Evolutionary conservation across 2,113 vertebrate genomes (phyloP), one percentile per base, ranked within the genome.

Genomic region (Lamprotornis superbus): DNA sequence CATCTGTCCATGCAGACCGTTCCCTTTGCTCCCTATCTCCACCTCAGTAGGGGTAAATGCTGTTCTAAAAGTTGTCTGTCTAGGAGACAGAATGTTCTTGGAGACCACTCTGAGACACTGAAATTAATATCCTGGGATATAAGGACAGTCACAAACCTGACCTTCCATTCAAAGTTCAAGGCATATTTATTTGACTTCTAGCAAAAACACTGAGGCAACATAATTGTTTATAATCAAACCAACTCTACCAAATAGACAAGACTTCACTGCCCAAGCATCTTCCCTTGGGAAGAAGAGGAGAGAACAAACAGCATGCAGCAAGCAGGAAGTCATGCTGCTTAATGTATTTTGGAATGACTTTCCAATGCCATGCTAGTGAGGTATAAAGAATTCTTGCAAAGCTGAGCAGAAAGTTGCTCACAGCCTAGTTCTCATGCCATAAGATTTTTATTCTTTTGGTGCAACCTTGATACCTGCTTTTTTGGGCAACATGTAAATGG

Each of bases 11-110:
- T 74, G 71, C 64, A 92, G 64, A 90, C 16, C 52, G 39, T 89
- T 89, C 83, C 22, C 20, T 86, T 90, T 47, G 10, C 52, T 94
- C 63, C 15, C 59, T 74, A 55, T 63, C 60, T 93, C 27, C 76
- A 75, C 63, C 76, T 93, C 80, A 28, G 86, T 56, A 67, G 73
- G 91, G 73, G 52, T 89, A 89, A 83, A 67, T 60, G 64, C 60
- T 92, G 59, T 93, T 80, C 70, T 81, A 87, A 55, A 89, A 44
- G 28, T 74, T 86, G 40, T 57, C 44, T 93, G 61, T 83, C 64
- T 74, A 64, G 76, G 64, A 96, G 76, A 92, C 83, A 78, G 56
- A 93, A 81, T 96, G 80, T 94, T 92, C 93, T 89, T 92, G 89
- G 90, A 96, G 76, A 80, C 46, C 50, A 52, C 56, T 90, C n/a